Base-by-base conservation (phyloP, 1,140 invertebrate genomes). In the Atopsyche davidsoni region DNA sequence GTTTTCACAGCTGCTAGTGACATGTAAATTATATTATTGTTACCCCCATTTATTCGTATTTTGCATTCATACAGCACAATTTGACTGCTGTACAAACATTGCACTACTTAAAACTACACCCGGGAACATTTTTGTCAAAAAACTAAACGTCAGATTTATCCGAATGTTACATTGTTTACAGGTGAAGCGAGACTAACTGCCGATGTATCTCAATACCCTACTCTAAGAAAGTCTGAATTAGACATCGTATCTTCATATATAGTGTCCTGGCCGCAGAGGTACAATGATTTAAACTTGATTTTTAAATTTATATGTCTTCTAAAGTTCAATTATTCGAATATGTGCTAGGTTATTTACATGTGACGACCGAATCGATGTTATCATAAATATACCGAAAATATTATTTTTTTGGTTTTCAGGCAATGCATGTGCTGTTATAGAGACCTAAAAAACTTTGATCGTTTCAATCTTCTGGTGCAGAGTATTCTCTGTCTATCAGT, bases 371-470 rank as follows among this genome's bases (percentile, higher is more conserved):
- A 7, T 28, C 25, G 7, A n/a, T 9, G 25, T 28, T 22, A 34
- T 16, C 23, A 35, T 42, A 36, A 45, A 19, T 23, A 35, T 42
- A 39, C 9, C 21, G 42, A 17, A 22, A 55, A 43, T 47, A 42
- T 39, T 16, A 45, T 32, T 41, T 51, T 54, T 55, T 41, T 42
- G 48, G 43, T 32, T 80, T 76, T 56, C 66, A 85, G 87, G 62
- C 90, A 93, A 73, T 95, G 91, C 65, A 89, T 92, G 82, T 93
- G 89, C 68, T 89, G 88, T 71, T 93, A 89, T 69, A 81, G 89
- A 53, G 90, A 92, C 71, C 78, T 80, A 44, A 91, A 91, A 68
- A 92, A 93, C 64, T 89, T 91, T 72, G 89, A 93, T 67, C 77
- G 88, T 58, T 89, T 92, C 61, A 90, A 89, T 68, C 77, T 87